Percentiles rank a stretch among this genome's conserved stretches.
These are phyloP conservation scores for Catharus minimus DNA, from an alignment of 2,113 vertebrate genomes.

Conservation along the genomic window DNA sequence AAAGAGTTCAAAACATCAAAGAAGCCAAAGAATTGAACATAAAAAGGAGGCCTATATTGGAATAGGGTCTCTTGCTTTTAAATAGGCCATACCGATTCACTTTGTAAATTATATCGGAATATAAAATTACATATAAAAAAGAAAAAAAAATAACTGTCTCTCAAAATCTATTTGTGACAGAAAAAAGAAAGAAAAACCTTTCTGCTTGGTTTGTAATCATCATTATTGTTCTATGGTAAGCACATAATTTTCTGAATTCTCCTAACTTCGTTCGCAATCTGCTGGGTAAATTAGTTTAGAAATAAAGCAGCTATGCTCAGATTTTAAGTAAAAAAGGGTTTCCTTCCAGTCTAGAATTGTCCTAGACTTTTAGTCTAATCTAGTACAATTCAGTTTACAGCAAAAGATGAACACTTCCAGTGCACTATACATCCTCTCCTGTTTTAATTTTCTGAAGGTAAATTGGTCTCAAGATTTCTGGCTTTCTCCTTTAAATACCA, in stretches of 20 bases:
- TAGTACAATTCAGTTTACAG: accelerated
- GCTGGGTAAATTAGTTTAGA: neutral
- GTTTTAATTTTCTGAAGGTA: neutral
- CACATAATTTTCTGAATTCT: neutral
- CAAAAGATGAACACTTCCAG: neutral
- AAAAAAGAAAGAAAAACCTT: neutral
- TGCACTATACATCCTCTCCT: neutral
- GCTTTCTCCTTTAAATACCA: neutral
- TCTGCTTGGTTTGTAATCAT: neutral
- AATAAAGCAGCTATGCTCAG: neutral
- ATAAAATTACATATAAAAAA: neutral
- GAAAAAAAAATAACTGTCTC: neutral
- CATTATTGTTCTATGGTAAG: neutral
- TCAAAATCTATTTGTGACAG: neutral
- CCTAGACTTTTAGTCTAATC: neutral
- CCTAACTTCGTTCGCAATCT: neutral
- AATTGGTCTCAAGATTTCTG: neutral
- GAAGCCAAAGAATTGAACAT: neutral
- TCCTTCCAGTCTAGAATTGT: neutral
- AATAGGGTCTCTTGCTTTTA: neutral
- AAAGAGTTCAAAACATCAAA: neutral
- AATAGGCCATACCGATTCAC: neutral
- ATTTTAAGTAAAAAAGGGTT: neutral
- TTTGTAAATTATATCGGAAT: neutral
- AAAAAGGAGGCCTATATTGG: neutral